Evolutionary conservation across 1,140 invertebrate species (phyloP).

Genomic region (Streblospio benedicti): DNA sequence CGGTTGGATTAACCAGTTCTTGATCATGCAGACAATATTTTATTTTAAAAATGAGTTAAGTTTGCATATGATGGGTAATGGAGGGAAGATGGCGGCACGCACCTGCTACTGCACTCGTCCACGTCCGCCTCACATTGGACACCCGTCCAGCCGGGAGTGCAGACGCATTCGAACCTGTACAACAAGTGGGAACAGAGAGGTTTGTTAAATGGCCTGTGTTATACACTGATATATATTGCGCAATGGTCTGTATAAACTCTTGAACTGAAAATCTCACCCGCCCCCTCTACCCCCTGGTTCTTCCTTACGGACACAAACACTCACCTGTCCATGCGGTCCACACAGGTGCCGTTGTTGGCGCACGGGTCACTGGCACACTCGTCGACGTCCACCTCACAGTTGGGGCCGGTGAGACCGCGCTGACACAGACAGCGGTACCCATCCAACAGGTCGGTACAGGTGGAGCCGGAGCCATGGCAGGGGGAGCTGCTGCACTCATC

Average conservation of each 20-base stretch:
- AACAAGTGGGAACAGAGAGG: no score
- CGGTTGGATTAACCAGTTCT: not conserved
- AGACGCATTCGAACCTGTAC: constrained; percentile 16
- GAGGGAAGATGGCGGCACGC: not conserved
- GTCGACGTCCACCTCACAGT: no score
- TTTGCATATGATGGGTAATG: not conserved
- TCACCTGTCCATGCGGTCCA: no score
- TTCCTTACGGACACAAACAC: no score
- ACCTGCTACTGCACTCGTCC: constrained; percentile 5
- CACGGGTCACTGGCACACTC: no score
- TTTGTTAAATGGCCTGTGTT: no score
- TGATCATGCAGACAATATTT: not conserved
- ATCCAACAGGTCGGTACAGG: not conserved
- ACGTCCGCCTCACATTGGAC: constrained; percentile 15
- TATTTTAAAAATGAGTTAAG: not conserved
- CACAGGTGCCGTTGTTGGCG: no score
- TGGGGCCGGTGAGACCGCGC: not conserved
- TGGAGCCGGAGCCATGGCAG: constrained; percentile 62
- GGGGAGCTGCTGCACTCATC: no score
- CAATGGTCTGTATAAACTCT: no score
- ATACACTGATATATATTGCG: no score
- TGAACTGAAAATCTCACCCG: no score
- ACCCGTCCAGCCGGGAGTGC: constrained; percentile 16
- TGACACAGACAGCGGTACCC: not conserved
- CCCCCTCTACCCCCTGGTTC: no score